A percentile compares a stretch with the other conserved stretches of the same genome.
phyloP scores from a whole-genome alignment of 2,888 invertebrate genomes.

The Parnassius smintheus region DNA sequence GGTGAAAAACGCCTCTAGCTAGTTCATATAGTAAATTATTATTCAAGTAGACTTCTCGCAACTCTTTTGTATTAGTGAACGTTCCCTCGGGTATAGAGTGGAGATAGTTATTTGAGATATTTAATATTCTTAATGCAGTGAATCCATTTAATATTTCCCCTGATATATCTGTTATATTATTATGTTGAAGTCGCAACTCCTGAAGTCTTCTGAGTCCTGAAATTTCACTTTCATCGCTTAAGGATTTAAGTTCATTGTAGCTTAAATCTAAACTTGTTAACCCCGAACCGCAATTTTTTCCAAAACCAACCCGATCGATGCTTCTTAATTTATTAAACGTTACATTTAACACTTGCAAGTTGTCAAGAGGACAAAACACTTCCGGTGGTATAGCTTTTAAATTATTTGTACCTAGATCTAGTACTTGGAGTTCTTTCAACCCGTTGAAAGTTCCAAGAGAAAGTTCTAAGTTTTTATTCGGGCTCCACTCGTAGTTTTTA shows the following conservation, averaged over 20 bases:
- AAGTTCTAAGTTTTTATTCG: constrained; percentile 87
- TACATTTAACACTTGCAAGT: constrained; percentile 90
- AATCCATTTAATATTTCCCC: constrained; percentile 90
- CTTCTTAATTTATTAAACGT: constrained; percentile 90
- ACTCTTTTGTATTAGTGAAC: constrained; percentile 90
- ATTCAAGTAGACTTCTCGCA: constrained; percentile 91
- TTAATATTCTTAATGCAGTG: constrained; percentile 88
- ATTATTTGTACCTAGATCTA: constrained; percentile 91
- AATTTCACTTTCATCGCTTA: constrained; percentile 88
- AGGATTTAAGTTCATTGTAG: constrained; percentile 86
- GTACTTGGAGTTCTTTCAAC: constrained; percentile 87
- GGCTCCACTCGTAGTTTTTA: constrained; percentile 89
- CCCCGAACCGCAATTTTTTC: constrained; percentile 84
- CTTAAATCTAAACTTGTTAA: constrained; percentile 90
- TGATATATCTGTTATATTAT: constrained; percentile 89
- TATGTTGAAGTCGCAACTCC: constrained; percentile 89
- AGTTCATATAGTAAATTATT: constrained; percentile 92
- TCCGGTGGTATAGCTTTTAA: constrained; percentile 88
- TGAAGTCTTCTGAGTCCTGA: constrained; percentile 88
- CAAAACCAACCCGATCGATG: constrained; percentile 88
- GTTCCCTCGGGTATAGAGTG: constrained; percentile 90
- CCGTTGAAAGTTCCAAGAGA: constrained; percentile 87
- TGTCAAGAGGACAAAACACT: constrained; percentile 89
- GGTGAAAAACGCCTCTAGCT: constrained; percentile 91
- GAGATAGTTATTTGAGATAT: constrained; percentile 92